Evolutionary conservation across 2,113 vertebrate species (phyloP), one percentile per base, ranked within the genome.

Genomic region (Pao palembangensis): DNA sequence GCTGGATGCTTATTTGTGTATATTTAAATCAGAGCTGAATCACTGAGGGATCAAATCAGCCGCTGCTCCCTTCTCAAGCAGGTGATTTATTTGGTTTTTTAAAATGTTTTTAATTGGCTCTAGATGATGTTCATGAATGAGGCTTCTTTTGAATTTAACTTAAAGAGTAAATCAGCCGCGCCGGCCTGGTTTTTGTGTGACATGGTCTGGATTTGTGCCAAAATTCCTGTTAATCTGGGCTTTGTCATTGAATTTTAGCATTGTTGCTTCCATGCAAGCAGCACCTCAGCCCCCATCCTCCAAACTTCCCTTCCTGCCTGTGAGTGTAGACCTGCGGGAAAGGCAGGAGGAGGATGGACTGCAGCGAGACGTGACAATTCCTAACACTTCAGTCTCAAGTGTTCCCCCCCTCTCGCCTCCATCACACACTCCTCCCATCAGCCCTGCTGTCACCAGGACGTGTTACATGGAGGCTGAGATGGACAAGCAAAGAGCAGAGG

Each of bases 161-260:
- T 19, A 25, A 52, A 17, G 25, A 60, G 25, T 20, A 34, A 23
- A 57, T 54, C 64, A 69, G 63, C 59, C 47, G 55, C 23, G 20
- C 51, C 58, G 20, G 50, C 50, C 56, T 55, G 31, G 34, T 10
- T 19, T 21, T 7, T 19, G 25, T 59, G 53, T 55, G 60, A 68
- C 49, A 3, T 42, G 5, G 51, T 62, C 58, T 54, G 21, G 55
- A 67, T 77, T 71, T 54, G 23, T 59, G 28, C 44, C 55, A 18
- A 65, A 55, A 67, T 52, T 64, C 17, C 52, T 73, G 49, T 63
- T 88, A 69, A 83, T 73, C 61, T 65, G 42, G 71, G 51, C 18
- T 53, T 56, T 88, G 74, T 90, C 69, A 76, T 61, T 78, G 84
- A 78, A 56, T 82, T 91, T 78, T 91, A 87, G 80, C 87, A 80